Base-by-base conservation (phyloP, 2,113 vertebrate species). In the Dromas ardeola region DNA sequence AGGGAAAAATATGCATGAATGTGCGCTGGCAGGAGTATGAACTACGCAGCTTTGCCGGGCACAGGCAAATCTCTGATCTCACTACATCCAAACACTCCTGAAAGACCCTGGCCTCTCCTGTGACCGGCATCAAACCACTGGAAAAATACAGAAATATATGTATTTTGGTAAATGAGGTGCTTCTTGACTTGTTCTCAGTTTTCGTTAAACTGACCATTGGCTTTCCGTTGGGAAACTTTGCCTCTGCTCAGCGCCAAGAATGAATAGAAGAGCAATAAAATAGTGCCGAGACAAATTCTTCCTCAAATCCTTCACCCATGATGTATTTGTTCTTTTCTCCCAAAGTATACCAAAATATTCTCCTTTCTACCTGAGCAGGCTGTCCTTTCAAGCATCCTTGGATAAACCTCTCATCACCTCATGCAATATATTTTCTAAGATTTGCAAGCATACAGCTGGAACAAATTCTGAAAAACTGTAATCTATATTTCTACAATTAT, bases 141-240 rank as follows among this genome's bases (percentile, higher is more conserved):
- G 34, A 18, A 76, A 86, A 87, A n/a, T 4, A 30, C 26, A 89
- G 30, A 81, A 86, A 55, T 29, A 14, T 0, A 10, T 12, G 1
- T 10, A 11, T 72, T 74, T 88, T 43, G 4, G n/a, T 58, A 73
- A 74, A 63, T 19, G 7, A 56, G 10, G 7, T 49, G 11, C n/a
- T 58, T n/a, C 36, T 78, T 52, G 27, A 9, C 14, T 65, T 25
- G 8, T n/a, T 66, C 34, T 81, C 47, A 6, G 6, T 53, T 34
- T 62, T 91, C 4, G 0, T 34, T 52, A 59, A 32, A 42, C 30
- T 66, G 67, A 42, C 13, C 3, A 0, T 2, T 52, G 30, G n/a
- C 17, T 58, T 53, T 27, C 52, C 52, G 23, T 9, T 53, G 8
- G 12, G 14, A 76, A 92, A n/a, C 20, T 82, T 77, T 81, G 43